Conservation (phyloP, 2,113 vertebrate genomes). For the Vireo altiloquus region DNA sequence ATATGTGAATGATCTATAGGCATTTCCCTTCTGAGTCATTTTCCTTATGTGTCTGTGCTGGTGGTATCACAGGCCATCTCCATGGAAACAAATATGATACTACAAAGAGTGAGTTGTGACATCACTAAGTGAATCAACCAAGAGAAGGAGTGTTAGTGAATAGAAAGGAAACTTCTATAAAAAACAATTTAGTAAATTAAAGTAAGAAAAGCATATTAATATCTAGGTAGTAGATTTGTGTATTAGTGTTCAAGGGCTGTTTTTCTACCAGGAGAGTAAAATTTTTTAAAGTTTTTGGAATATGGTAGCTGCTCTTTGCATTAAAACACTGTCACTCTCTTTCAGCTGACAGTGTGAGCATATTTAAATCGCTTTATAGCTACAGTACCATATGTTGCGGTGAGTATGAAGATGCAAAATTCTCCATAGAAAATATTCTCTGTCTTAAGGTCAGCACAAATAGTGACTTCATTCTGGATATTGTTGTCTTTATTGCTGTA, state of each 20-base stretch:
- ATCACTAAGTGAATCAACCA: neutral
- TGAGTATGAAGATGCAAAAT: neutral
- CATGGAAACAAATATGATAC: neutral
- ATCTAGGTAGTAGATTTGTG: neutral
- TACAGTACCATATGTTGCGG: conserved; percentile 11
- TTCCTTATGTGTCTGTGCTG: neutral
- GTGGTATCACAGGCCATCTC: neutral
- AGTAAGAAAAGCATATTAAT: neutral
- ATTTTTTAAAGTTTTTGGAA: neutral
- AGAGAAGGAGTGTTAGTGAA: neutral
- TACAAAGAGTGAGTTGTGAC: neutral
- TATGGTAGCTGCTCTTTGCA: neutral
- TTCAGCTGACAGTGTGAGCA: neutral
- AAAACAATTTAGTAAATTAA: neutral
- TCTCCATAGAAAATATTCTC: neutral
- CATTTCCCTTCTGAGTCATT: neutral
- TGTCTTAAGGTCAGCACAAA: neutral
- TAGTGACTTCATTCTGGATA: neutral
- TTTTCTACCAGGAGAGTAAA: neutral
- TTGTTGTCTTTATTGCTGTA: neutral
- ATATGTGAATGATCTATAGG: neutral
- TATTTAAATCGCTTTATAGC: conserved; percentile 29
- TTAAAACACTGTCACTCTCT: neutral
- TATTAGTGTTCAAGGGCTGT: neutral
- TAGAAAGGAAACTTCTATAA: neutral